A percentile compares a stretch with the other conserved stretches of the same genome.
Evolutionary conservation across 2,113 vertebrate genomes (phyloP).

Genomic region (Chrysemys picta): DNA sequence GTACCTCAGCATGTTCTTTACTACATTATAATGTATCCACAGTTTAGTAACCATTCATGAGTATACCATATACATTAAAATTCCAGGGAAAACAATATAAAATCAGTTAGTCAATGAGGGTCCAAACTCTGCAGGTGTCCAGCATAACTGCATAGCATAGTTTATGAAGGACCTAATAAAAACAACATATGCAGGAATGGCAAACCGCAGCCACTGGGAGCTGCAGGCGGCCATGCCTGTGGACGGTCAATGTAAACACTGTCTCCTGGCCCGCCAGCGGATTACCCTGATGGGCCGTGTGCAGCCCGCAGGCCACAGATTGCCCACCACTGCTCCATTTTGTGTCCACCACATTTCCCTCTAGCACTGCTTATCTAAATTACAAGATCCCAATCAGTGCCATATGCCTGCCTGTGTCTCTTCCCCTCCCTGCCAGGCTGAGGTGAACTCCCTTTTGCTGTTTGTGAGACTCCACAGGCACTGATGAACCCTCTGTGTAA

Average conservation of each 20-base stretch:
- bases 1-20: background rate
- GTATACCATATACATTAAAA: accelerated
- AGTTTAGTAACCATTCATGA: background rate
- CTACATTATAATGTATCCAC: background rate
- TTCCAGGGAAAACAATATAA: background rate
- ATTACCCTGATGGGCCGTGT: background rate
- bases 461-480: background rate
- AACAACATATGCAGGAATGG: accelerated
- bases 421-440: background rate
- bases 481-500: background rate
- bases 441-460: background rate
- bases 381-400: background rate
- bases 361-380: background rate
- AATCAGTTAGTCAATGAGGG: background rate
- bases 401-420: background rate
- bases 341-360: background rate
- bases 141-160: background rate
- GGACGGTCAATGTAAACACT: too few relatives aligned
- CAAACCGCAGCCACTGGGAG: too few relatives aligned
- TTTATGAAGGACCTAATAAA: background rate
- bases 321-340: background rate
- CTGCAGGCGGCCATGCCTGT: too few relatives aligned
- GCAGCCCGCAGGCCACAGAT: accelerated
- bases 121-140: background rate
- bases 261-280: too few relatives aligned